Percentiles rank a stretch among this genome's conserved stretches.
Conservation (phyloP, 2,888 invertebrate species). For the Timandra comae region DNA sequence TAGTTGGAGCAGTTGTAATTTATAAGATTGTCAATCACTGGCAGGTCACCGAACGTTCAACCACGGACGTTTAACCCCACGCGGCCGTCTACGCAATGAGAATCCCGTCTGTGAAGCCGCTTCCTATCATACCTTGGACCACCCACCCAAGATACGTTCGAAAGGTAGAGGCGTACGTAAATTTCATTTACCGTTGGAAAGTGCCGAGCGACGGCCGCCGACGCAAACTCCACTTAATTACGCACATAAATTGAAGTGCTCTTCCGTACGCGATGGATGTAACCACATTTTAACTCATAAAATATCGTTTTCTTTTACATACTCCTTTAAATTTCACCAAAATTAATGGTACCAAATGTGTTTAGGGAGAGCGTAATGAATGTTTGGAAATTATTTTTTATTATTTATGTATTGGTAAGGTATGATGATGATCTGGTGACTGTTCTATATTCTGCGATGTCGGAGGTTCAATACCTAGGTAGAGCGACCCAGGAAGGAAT, state of each 20-base stretch:
- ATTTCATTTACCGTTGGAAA: conserved; percentile 73
- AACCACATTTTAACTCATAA: conserved; percentile 61
- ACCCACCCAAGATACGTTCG: conserved; percentile 49
- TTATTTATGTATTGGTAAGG: too few species aligned
- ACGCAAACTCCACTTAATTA: conserved; percentile 76
- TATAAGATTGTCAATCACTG: too few species aligned
- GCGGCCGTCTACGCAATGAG: neutral
- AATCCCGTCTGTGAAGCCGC: too few species aligned
- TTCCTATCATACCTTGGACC: conserved; percentile 26
- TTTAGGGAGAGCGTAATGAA: neutral
- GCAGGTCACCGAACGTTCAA: neutral
- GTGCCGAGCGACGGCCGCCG: conserved; percentile 62
- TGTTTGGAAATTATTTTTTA: too few species aligned
- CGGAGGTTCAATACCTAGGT: too few species aligned
- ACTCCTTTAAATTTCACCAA: neutral
- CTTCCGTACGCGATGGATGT: conserved; percentile 62
- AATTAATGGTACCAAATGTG: neutral
- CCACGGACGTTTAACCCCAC: neutral
- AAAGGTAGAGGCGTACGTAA: conserved; percentile 69
- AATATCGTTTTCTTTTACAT: conserved; percentile 40
- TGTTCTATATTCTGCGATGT: too few species aligned
- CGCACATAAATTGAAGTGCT: conserved; percentile 75
- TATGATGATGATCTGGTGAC: too few species aligned
- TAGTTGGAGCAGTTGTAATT: too few species aligned
- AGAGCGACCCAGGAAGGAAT: too few species aligned